phyloP scores from a whole-genome alignment of 2,888 invertebrate genomes.

The Pelosia muscerda region DNA sequence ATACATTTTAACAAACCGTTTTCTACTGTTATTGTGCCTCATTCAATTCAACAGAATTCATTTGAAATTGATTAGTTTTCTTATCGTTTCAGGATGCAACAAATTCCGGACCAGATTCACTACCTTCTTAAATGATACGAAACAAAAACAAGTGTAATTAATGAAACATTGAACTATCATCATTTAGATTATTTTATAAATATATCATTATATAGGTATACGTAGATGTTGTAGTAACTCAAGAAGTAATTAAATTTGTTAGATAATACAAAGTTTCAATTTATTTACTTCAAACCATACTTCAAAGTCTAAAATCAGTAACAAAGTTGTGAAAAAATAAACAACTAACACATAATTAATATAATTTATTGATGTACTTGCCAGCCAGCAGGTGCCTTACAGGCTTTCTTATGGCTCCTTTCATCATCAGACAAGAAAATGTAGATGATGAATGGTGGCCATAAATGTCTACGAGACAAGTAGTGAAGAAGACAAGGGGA shows the following conservation, averaged over 20 bases:
- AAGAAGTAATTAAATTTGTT: no score
- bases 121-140: not conserved
- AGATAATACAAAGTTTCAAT: not conserved
- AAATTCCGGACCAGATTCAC: slow-evolving; percentile 9
- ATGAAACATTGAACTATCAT: not conserved
- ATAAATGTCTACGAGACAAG: no score
- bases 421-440: no score
- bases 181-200: not conserved
- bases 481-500: no score
- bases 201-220: no score
- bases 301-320: not conserved
- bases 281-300: not conserved
- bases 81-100: slow-evolving; percentile 55
- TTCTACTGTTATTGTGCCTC: slow-evolving; percentile 58
- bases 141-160: not conserved
- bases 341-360: no score
- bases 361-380: no score
- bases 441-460: no score
- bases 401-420: no score
- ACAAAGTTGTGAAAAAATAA: no score
- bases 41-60: slow-evolving; percentile 59
- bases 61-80: slow-evolving; percentile 56
- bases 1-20: slow-evolving; percentile 69
- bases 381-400: no score
- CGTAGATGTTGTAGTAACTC: no score